Conservation (phyloP, 92 coral and sea anemone species). For the Montipora capitata region DNA sequence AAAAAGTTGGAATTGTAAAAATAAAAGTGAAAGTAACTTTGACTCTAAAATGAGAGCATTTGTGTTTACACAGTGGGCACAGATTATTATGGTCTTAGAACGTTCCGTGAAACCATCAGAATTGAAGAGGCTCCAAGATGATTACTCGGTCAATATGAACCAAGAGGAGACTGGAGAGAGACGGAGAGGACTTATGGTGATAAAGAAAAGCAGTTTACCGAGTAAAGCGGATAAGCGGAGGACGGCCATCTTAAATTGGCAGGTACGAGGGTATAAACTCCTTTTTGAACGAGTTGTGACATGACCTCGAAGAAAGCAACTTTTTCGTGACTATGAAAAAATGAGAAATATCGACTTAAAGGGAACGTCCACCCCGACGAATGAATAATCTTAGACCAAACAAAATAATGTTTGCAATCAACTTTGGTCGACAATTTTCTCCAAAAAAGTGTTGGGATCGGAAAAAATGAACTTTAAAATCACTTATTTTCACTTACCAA, state of each 20-base stretch:
- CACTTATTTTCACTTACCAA: too few species aligned
- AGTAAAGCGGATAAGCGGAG: constrained; percentile 81
- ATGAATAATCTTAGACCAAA: too few species aligned
- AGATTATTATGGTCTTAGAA: constrained; percentile 89
- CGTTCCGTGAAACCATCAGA: constrained; percentile 76
- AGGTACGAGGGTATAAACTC: constrained; percentile 58
- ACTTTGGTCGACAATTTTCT: too few species aligned
- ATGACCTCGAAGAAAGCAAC: too few species aligned
- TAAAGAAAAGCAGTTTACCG: constrained; percentile 75
- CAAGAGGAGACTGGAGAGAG: constrained; percentile 55
- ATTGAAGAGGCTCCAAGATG: constrained; percentile 84
- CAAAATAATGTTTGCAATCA: too few species aligned
- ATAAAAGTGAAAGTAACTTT: background rate
- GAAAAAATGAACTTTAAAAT: too few species aligned
- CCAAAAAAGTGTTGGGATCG: too few species aligned
- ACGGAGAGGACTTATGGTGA: constrained; percentile 89
- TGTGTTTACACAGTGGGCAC: constrained; percentile 82
- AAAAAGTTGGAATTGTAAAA: too few species aligned
- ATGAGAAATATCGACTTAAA: too few species aligned
- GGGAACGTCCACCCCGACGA: too few species aligned
- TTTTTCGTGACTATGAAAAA: too few species aligned
- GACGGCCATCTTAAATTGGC: constrained; percentile 85
- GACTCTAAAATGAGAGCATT: background rate
- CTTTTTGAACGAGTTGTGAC: background rate
- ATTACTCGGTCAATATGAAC: constrained; percentile 87